phyloP scores from a whole-genome alignment of 92 coral and sea anemone species.

The Parazoanthus darwini region DNA sequence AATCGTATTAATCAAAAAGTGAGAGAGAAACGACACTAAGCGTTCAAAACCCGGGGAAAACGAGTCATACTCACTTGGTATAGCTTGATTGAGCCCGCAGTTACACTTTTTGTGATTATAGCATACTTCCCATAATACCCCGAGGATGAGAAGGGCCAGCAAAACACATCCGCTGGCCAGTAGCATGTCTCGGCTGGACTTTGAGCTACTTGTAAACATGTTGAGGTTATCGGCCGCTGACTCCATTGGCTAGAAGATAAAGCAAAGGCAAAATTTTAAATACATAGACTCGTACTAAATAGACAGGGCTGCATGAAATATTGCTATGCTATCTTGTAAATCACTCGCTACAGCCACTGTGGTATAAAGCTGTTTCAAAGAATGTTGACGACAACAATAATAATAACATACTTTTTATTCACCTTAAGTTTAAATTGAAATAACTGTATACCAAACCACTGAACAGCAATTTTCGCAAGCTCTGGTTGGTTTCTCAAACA shows the following conservation, averaged over 20 bases:
- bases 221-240: slow-evolving; percentile 29
- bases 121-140: slow-evolving; percentile 20
- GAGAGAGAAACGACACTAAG: not conserved
- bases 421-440: too few relatives aligned
- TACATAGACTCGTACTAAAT: too few relatives aligned
- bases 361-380: too few relatives aligned
- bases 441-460: too few relatives aligned
- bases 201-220: slow-evolving; percentile 27
- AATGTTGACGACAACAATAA: too few relatives aligned
- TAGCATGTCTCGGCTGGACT: slow-evolving; percentile 1
- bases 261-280: not conserved
- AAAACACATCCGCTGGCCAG: slow-evolving; percentile 19
- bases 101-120: not conserved
- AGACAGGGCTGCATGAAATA: not conserved
- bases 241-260: slow-evolving; percentile 11
- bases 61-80: slow-evolving; percentile 15
- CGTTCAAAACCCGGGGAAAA: too few relatives aligned
- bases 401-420: too few relatives aligned
- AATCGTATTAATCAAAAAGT: too few relatives aligned
- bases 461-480: too few relatives aligned
- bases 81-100: slow-evolving; percentile 29
- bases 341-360: too few relatives aligned
- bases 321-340: not conserved
- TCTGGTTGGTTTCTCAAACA: too few relatives aligned
- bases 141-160: slow-evolving; percentile 15